Evolutionary conservation across 2,797 vertebrate genomes (phyloP), one percentile per base, ranked within the genome.

Genomic region (Nannoperca obscura): DNA sequence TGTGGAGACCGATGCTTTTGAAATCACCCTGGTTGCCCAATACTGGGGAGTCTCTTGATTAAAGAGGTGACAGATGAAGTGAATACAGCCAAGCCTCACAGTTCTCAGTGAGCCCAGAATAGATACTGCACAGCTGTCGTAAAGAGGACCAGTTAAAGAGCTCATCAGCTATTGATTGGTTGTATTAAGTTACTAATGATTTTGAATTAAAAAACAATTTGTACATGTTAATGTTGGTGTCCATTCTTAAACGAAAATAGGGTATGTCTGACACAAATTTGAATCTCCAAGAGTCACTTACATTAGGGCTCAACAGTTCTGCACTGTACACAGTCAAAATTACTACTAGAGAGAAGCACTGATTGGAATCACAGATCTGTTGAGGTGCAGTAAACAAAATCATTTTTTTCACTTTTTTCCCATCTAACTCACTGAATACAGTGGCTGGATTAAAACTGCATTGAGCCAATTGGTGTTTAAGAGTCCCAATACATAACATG

Each of bases 1-100:
- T 84, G 87, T 81, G 83, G 85, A 91, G 89, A 82, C 68, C 62
- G 22, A 73, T 83, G 83, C 82, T 84, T 86, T 87, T 83, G 81
- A 86, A 89, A 89, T 92, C 89, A 87, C 88, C 81, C 84, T 36
- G 59, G 82, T 84, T 83, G 80, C 80, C 82, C 81, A 84, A 86
- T 87, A 83, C 85, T 77, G 82, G 67, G 64, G 83, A 89, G 80
- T 74, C 78, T 86, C 84, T 87, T 89, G 87, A 92, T 89, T 87
- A 86, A 87, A 80, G 69, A 88, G 85, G 82, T 82, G 78, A 82
- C 83, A 82, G 83, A 77, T 72, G 52, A 83, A 80, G 62, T 64
- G 81, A 82, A 86, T 77, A 81, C 77, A 86, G 75, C 71, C 64
- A 46, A 79, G 78, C 80, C 63, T 85, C 74, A 64, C 66, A 53